phyloP scores from a whole-genome alignment of 2,797 vertebrate genomes.

The Limosa lapponica region DNA sequence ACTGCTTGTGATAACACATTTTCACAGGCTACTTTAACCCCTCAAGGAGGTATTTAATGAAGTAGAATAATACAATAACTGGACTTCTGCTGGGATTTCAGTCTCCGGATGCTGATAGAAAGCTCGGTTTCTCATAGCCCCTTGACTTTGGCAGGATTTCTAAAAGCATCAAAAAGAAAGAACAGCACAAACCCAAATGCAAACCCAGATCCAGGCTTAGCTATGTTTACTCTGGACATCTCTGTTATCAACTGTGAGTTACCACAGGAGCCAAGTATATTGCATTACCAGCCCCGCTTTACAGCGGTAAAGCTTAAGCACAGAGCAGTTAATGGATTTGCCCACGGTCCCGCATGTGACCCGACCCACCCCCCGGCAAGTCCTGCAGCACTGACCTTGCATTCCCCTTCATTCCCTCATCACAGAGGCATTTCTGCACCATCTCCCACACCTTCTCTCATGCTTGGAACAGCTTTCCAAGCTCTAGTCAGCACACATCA shows the following conservation, averaged over 20 bases:
- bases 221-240: slow-evolving; percentile 52
- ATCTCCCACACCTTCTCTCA: slow-evolving; percentile 71
- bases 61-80: slow-evolving; percentile 35
- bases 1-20: not conserved
- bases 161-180: slow-evolving; percentile 5
- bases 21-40: slow-evolving; percentile 57
- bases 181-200: slow-evolving; percentile 6
- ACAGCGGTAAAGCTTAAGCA: slow-evolving; percentile 46
- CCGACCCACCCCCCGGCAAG: not conserved
- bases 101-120: slow-evolving; percentile 1
- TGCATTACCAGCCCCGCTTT: slow-evolving; percentile 45
- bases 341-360: slow-evolving; percentile 15
- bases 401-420: slow-evolving; percentile 69
- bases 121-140: slow-evolving; percentile 1
- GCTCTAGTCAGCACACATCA: slow-evolving; percentile 66
- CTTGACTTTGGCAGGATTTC: slow-evolving; percentile 18
- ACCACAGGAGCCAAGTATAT: slow-evolving; percentile 53
- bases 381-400: slow-evolving; percentile 56
- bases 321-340: slow-evolving; percentile 65
- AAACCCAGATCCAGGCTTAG: slow-evolving; percentile 55
- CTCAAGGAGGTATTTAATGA: slow-evolving; percentile 38
- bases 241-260: slow-evolving; percentile 62
- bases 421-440: slow-evolving; percentile 70
- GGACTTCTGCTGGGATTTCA: slow-evolving; percentile 34
- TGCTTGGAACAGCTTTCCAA: slow-evolving; percentile 65